These are phyloP conservation scores for Cerceris rybyensis DNA, from an alignment of 2,888 invertebrate species.

Conservation along the genomic window DNA sequence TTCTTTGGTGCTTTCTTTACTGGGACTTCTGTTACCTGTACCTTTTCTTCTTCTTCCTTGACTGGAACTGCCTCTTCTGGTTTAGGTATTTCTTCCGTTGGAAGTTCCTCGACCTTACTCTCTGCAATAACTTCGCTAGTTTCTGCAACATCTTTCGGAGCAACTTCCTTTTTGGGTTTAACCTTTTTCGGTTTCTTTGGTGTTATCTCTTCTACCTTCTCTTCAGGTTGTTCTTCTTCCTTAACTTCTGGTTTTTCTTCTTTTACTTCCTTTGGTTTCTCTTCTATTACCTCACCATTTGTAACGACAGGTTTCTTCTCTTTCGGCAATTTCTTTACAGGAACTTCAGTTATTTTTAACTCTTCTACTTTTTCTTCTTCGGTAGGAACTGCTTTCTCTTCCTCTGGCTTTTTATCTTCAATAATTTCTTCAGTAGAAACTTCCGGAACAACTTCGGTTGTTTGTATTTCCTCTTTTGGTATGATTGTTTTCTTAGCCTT, in stretches of 20 bases:
- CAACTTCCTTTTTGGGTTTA: constrained; percentile 50
- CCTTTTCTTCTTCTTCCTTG: constrained; percentile 72
- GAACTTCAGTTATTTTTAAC: constrained; percentile 69
- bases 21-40: constrained; percentile 58
- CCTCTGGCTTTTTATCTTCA: constrained; percentile 45
- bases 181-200: constrained; percentile 50
- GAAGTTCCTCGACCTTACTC: constrained; percentile 44
- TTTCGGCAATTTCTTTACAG: constrained; percentile 76
- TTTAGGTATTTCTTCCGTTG: constrained; percentile 34
- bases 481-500: constrained; percentile 54
- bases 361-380: constrained; percentile 77
- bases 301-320: constrained; percentile 70
- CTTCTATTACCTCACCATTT: constrained; percentile 49
- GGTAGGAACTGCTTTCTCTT: constrained; percentile 61
- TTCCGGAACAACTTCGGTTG: constrained; percentile 56
- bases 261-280: constrained; percentile 67
- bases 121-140: constrained; percentile 62
- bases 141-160: constrained; percentile 59
- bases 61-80: constrained; percentile 54
- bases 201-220: constrained; percentile 61
- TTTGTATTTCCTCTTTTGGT: constrained; percentile 61
- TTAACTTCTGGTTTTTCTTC: constrained; percentile 61
- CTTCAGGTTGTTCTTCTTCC: constrained; percentile 62
- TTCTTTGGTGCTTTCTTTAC: constrained; percentile 57
- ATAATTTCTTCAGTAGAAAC: constrained; percentile 50